phyloP scores from a whole-genome alignment of 23 tunicate species.

The Botrylloides violaceus region DNA sequence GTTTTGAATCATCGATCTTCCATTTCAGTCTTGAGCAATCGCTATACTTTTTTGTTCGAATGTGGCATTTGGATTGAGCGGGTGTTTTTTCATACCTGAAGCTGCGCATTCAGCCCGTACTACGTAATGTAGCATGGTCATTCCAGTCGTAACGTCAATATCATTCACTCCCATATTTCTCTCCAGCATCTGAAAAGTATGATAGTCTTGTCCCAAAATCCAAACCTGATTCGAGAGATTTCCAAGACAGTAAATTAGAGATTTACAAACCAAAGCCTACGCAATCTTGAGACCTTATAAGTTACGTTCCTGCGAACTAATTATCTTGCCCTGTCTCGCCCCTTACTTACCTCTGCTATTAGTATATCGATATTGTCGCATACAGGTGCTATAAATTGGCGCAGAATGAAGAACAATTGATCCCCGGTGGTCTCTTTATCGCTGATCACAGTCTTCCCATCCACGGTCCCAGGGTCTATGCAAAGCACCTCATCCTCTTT shows the following conservation, averaged over 20 bases:
- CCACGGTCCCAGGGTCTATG: slow-evolving; percentile 66
- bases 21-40: no score
- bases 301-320: no score
- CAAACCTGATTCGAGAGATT: no score
- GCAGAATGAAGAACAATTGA: slow-evolving; percentile 51
- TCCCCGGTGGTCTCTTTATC: slow-evolving; percentile 38
- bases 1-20: no score
- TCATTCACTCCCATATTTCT: background rate
- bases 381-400: slow-evolving; percentile 79
- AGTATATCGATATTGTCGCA: slow-evolving; percentile 54
- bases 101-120: background rate
- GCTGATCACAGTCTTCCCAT: slow-evolving; percentile 53
- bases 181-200: background rate
- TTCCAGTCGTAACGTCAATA: background rate
- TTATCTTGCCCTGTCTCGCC: no score
- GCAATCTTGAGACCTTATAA: no score
- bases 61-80: no score
- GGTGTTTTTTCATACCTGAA: background rate
- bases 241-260: no score
- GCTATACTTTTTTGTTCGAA: no score
- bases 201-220: no score
- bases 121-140: background rate
- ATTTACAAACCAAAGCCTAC: no score
- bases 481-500: slow-evolving; percentile 61
- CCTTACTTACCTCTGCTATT: slow-evolving; percentile 49